Conservation (phyloP, 2,113 vertebrate species). For the Eolophus roseicapilla region DNA sequence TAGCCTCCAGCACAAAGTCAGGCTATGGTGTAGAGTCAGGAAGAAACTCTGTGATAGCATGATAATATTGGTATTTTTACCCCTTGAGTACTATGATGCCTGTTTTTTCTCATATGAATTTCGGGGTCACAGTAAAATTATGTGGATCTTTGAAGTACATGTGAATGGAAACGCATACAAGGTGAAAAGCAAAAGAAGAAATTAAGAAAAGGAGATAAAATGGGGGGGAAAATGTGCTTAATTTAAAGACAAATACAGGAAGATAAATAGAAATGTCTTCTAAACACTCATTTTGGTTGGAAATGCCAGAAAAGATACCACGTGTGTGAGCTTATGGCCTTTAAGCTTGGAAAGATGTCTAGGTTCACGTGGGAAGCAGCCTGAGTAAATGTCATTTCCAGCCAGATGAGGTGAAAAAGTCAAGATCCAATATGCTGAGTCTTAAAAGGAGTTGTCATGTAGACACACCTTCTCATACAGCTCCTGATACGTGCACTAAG, state of each 20-base stretch:
- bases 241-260: neutral
- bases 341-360: neutral
- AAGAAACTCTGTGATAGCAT: neutral
- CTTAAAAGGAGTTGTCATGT: neutral
- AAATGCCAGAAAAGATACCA: neutral
- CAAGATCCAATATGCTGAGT: neutral
- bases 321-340: neutral
- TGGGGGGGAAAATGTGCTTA: fast-evolving
- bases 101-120: neutral
- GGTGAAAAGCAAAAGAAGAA: neutral
- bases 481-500: neutral
- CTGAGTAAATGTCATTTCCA: neutral
- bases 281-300: neutral
- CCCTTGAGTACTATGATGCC: neutral
- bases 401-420: neutral
- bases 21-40: neutral
- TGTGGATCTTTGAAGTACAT: fast-evolving
- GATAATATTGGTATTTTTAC: neutral
- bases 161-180: fast-evolving
- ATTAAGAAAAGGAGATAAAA: neutral
- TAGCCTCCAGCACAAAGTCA: neutral
- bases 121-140: neutral
- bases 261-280: neutral
- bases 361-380: neutral
- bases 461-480: neutral